phyloP scores from a whole-genome alignment of 1,140 invertebrate genomes.

The Gonatopus flavifemur region DNA sequence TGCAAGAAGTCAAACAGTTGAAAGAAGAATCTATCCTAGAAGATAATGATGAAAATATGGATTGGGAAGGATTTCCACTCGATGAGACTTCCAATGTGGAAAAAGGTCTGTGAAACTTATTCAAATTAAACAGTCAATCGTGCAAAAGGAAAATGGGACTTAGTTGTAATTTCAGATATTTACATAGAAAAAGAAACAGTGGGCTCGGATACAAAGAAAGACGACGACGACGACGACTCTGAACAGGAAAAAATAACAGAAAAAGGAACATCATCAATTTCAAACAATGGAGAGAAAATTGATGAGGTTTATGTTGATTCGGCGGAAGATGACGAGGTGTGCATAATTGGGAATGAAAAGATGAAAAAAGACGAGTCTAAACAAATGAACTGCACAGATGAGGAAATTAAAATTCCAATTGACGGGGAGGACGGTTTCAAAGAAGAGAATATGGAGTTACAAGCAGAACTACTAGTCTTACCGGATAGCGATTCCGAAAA shows the following conservation, averaged over 20 bases:
- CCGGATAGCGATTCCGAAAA: slow-evolving; percentile 68
- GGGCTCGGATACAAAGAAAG: neutral
- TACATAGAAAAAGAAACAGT: neutral
- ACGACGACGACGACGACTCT: neutral
- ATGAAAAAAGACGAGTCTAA: slow-evolving; percentile 34
- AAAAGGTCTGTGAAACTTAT: slow-evolving; percentile 6
- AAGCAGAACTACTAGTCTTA: slow-evolving; percentile 61
- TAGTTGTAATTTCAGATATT: neutral
- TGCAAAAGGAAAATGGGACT: neutral
- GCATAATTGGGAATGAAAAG: slow-evolving; percentile 30
- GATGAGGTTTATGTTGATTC: slow-evolving; percentile 46
- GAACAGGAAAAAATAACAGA: slow-evolving; percentile 10
- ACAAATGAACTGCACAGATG: slow-evolving; percentile 1
- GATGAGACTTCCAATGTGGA: neutral
- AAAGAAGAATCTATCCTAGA: slow-evolving; percentile 45
- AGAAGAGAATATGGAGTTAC: slow-evolving; percentile 46
- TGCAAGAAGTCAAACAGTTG: slow-evolving; percentile 55
- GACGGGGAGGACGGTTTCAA: slow-evolving; percentile 20
- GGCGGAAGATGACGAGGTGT: slow-evolving; percentile 46
- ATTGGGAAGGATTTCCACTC: neutral
- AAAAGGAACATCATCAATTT: slow-evolving; percentile 6
- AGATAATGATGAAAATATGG: slow-evolving; percentile 13
- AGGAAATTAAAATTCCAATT: neutral
- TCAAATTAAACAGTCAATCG: neutral
- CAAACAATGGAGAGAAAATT: slow-evolving; percentile 14